Evolutionary conservation across 1,140 invertebrate genomes (phyloP).

Genomic region (Brachionus rotundiformis): DNA sequence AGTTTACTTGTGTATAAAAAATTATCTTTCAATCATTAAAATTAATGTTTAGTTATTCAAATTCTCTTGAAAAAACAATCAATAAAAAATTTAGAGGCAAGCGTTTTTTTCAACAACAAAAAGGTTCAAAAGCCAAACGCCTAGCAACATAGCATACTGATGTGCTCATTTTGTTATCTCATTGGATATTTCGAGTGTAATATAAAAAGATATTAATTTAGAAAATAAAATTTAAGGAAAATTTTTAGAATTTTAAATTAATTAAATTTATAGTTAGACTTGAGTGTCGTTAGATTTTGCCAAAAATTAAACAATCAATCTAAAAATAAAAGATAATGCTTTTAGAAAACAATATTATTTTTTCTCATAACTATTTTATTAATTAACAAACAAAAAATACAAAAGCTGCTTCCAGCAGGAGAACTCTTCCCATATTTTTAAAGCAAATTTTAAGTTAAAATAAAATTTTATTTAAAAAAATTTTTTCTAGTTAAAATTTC

Average conservation of each 20-base stretch:
- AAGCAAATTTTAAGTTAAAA: too few relatives aligned
- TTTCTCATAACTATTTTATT: too few relatives aligned
- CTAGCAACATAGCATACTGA: not conserved
- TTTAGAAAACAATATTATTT: too few relatives aligned
- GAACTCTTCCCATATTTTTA: too few relatives aligned
- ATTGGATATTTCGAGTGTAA: not conserved
- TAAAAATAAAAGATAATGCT: too few relatives aligned
- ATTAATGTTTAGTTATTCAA: not conserved
- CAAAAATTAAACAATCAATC: too few relatives aligned
- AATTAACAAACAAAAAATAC: too few relatives aligned
- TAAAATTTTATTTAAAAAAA: not conserved
- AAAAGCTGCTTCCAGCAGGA: too few relatives aligned
- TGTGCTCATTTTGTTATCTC: not conserved
- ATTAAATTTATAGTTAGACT: too few relatives aligned
- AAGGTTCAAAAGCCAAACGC: not conserved
- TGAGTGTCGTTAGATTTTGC: too few relatives aligned
- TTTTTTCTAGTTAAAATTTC: not conserved
- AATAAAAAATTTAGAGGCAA: not conserved
- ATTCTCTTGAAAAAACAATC: not conserved
- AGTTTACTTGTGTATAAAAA: not conserved
- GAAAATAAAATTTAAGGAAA: not conserved
- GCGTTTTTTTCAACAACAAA: not conserved
- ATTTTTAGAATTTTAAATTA: too few relatives aligned
- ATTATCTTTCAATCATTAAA: not conserved
- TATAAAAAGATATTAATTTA: not conserved